These are phyloP conservation scores for Odobenus rosmarus DNA, from an alignment of 2,113 vertebrate species.

Conservation along the genomic window DNA sequence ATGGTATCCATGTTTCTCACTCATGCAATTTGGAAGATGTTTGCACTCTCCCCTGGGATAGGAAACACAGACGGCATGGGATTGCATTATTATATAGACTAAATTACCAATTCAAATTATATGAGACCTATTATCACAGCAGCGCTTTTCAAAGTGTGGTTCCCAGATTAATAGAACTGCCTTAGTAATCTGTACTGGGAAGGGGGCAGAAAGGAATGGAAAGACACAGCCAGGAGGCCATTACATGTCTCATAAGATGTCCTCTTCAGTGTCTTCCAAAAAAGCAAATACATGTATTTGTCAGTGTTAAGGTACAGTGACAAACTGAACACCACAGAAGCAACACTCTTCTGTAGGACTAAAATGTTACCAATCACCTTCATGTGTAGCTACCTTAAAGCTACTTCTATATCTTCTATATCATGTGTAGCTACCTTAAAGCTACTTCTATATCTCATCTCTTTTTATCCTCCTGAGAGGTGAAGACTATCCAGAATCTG, in stretches of 20 bases:
- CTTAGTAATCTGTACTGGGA: neutral
- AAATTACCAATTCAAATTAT: neutral
- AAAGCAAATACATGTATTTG: neutral
- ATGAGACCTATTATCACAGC: neutral
- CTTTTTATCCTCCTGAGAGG: neutral
- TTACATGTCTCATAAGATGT: rapidly evolving
- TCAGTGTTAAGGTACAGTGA: neutral
- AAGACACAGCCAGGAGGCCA: neutral
- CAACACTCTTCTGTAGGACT: neutral
- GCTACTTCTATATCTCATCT: neutral
- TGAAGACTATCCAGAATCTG: neutral
- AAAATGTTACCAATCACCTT: neutral
- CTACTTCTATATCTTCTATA: neutral
- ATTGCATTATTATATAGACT: neutral
- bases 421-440: neutral
- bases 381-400: neutral
- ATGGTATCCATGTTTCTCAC: neutral
- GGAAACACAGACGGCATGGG: neutral
- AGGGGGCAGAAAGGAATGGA: neutral
- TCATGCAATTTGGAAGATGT: neutral
- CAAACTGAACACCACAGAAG: neutral
- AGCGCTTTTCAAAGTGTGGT: neutral
- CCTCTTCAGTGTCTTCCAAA: neutral
- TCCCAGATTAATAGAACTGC: neutral
- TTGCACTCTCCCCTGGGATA: neutral